phyloP scores from a whole-genome alignment of 1,140 invertebrate species.

The Cheumatopsyche charites region DNA sequence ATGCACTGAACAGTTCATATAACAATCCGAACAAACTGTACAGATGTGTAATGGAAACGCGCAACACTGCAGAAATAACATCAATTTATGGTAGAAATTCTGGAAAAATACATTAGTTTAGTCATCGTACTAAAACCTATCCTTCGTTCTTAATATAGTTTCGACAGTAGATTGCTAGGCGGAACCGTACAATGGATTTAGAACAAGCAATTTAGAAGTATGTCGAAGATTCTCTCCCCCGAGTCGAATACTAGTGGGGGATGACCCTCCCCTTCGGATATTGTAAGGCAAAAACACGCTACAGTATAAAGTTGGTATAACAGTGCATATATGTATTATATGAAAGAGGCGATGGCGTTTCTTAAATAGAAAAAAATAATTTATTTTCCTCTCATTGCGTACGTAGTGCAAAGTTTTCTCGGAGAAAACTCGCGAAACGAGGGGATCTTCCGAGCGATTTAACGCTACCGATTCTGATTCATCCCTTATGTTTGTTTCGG shows the following conservation, averaged over 20 bases:
- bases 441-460: slow-evolving; percentile 29
- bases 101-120: neutral
- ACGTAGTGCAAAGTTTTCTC: too few species aligned
- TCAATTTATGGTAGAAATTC: too few species aligned
- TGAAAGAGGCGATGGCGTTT: slow-evolving; percentile 1
- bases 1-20: too few species aligned
- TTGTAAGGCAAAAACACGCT: slow-evolving; percentile 35
- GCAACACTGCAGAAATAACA: too few species aligned
- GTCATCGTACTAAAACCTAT: neutral
- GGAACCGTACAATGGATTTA: slow-evolving; percentile 46
- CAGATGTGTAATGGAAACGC: too few species aligned
- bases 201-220: slow-evolving; percentile 49
- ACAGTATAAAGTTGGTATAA: neutral
- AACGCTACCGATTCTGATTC: neutral
- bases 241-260: slow-evolving; percentile 35
- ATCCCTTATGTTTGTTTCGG: too few species aligned
- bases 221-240: slow-evolving; percentile 41
- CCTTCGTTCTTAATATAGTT: slow-evolving; percentile 26
- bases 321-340: neutral
- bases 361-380: slow-evolving; percentile 30
- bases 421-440: neutral
- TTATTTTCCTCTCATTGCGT: slow-evolving; percentile 32
- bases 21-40: too few species aligned
- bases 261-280: slow-evolving; percentile 19
- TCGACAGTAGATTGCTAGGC: slow-evolving; percentile 32